Evolutionary conservation across 2,888 invertebrate genomes (phyloP), one percentile per base, ranked within the genome.

Genomic region (Oscheius sp.): DNA sequence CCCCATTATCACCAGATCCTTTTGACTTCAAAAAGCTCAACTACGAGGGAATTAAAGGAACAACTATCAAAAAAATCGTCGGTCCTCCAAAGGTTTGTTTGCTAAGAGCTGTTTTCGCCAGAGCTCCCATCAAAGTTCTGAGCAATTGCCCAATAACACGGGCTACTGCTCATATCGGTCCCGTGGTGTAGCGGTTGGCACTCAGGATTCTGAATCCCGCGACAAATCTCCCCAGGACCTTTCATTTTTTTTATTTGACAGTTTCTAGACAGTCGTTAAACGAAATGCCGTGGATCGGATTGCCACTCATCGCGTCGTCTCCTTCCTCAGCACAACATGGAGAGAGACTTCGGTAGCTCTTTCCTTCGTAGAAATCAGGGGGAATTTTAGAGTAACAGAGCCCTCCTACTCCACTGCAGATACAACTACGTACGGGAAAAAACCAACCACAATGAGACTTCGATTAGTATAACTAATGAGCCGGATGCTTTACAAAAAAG

Each of bases 181-280:
- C 69, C 69, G 69, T 69, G 69, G 69, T 79, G 79, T 78, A 77
- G 76, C 74, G 77, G 77, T 77, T 77, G 78, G 77, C 79, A 77
- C 77, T 77, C 77, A 75, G 79, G 77, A 79, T 76, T 78, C 77
- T 79, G 77, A 79, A 79, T 77, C 79, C 77, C 75, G 78, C 75
- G 73, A 77, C 73, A 52, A 74, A 68, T 74, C 64, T 73, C 66
- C 66, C 66, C 66, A 49, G 66, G 66, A 66, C 66, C 66, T 66
- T 52, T 7, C 7, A 1, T 61, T 45, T 61, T 43, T 43, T 49
- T 49, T 7, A 2, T 13, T 21, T 6, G 23, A 25, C 23, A 6
- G 23, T 13, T 52, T 66, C 23, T 49, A 71, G 71, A 21, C 53
- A 5, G 49, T 71, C 29, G 41, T 71, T 18, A 61, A 52, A 1